Evolutionary conservation across 2,113 vertebrate species (phyloP).

Genomic region (Pachycephala philippinensis): DNA sequence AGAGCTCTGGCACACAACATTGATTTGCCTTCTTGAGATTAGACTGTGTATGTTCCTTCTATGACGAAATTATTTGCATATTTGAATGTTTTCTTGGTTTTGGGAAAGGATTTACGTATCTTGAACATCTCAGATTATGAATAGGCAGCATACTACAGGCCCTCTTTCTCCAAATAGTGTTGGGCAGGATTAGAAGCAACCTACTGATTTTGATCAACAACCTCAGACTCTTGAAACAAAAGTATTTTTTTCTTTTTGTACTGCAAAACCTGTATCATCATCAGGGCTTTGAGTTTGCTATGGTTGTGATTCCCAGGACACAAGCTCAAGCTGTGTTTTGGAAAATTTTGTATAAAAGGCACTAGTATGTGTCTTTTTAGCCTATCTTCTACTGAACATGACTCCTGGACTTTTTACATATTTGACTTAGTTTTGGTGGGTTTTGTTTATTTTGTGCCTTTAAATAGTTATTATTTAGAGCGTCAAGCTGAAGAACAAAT

Average conservation of each 20-base stretch:
- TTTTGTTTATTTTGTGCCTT: not conserved
- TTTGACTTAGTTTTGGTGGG: not conserved
- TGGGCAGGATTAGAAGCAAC: not conserved
- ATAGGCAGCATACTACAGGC: not conserved
- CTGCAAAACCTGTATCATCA: not conserved
- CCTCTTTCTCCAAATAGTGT: not conserved
- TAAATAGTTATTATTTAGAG: not conserved
- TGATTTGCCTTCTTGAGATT: not conserved
- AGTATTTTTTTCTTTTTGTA: not conserved
- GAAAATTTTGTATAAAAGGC: not conserved
- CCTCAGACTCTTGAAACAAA: not conserved
- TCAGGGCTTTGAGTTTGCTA: not conserved
- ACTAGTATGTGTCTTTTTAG: not conserved
- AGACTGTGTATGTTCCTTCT: not conserved
- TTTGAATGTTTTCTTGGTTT: not conserved
- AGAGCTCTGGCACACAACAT: not conserved
- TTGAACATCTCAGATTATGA: not conserved
- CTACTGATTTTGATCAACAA: not conserved
- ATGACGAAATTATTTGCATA: not conserved
- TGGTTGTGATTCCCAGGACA: not conserved
- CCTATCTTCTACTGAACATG: not conserved
- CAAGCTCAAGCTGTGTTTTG: not conserved
- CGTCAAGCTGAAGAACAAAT: not conserved
- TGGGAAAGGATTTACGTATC: not conserved
- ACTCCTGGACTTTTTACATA: rapidly evolving